Base-by-base conservation (phyloP, 2,888 invertebrate species). In the Eupithecia subumbrata region DNA sequence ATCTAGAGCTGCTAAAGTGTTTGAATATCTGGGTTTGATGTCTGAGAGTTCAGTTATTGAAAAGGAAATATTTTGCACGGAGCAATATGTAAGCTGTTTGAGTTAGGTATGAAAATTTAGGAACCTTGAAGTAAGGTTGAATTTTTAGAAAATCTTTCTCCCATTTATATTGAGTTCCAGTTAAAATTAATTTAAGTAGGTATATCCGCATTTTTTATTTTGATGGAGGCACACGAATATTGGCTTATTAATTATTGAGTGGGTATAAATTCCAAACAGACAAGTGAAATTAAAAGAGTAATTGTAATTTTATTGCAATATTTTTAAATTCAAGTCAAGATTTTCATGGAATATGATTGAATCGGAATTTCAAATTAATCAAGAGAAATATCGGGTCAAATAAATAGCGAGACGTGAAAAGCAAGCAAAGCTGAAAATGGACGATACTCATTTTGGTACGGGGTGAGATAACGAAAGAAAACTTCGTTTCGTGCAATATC, bases 391-490 rank as follows among this genome's bases (percentile, higher is more conserved):
- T 40, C 40, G 56, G 40, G 37, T 76, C 40, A 48, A 76, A 74
- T 74, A 71, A 76, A 76, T 68, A 78, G 71, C 67, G 56, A 64
- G 74, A 75, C 74, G 84, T 84, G 80, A 76, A 72, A 78, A 71
- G 76, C 78, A 79, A 81, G 76, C 69, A 69, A 43, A 78, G 37
- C 71, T 75, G 78, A 80, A 83, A 83, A 37, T 82, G 80, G 80
- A 82, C 82, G 82, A 82, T 84, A 82, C 73, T 69, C 77, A 76
- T 67, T 84, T 83, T 79, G 82, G 80, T 84, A 84, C 80, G 79
- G 73, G 74, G 79, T 74, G 76, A 86, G 85, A 86, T 87, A 88
- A 89, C 83, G 81, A 84, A 87, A 88, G 88, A 86, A 89, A 87
- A 87, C 79, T 69, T 72, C 76, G 78, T 78, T 84, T 72, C 60